Base-by-base conservation (phyloP, 2,888 invertebrate species). In the Piscicola geometra region DNA sequence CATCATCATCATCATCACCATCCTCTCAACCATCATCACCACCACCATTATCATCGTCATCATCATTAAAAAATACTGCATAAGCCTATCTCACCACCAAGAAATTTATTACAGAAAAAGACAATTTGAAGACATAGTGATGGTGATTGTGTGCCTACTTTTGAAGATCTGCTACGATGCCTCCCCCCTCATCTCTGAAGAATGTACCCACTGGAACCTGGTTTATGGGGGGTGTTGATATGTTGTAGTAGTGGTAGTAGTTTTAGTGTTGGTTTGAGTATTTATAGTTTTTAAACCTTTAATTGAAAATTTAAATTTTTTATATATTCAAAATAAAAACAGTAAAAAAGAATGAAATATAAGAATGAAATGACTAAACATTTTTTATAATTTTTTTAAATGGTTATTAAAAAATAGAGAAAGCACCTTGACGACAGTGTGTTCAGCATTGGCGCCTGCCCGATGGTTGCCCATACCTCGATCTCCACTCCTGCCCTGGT, bases 151-250 rank as follows among this genome's bases (percentile, higher is more conserved):
- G n/a, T n/a, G n/a, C n/a, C 5, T 41, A 56, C 75, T 86, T 83
- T 47, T 87, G 80, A 77, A 94, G 86, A 83, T 92, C 93, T 0
- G 89, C 91, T 15, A 93, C 86, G 56, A 90, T 86, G 76, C 86
- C 85, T 0, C 90, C 90, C 1, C 80, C 80, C 21, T 82, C 81
- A 73, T 82, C 78, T 75, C 83, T 86, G 68, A 93, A 85, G 15
- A 92, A 87, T 0, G 93, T 91, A 76, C 95, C 95, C n/a, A 78
- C 25, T 1, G 79, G 79, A 72, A 79, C 79, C 79, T 79, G 68
- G 12, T 52, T 56, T 15, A 47, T 9, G 50, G 21, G 50, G 50
- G 1, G 12, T 32, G 5, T 18, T 32, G 15, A 71, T 36, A 47
- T n/a, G 21, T 67, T 66, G 15, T 33, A n/a, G n/a, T n/a, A n/a